Percentiles rank a stretch among this genome's conserved stretches.
Conservation (phyloP, 2,888 invertebrate species). For the Xestia xanthographa region DNA sequence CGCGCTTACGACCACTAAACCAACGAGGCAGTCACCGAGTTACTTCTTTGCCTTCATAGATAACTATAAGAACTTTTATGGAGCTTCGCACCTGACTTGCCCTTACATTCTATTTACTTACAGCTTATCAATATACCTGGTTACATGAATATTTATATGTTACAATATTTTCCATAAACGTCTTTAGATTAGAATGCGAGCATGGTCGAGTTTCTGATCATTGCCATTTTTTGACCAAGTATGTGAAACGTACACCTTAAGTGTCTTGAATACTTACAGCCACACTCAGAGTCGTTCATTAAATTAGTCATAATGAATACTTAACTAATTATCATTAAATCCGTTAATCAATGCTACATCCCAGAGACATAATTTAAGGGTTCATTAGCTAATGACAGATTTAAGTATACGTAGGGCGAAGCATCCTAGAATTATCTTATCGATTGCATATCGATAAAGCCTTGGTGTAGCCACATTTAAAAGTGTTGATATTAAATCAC, state of each 20-base stretch:
- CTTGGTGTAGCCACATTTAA: too few relatives aligned
- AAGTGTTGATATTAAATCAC: too few relatives aligned
- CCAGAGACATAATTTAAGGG: too few relatives aligned
- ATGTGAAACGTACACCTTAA: constrained; percentile 25
- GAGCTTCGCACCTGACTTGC: neutral
- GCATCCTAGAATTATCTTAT: too few relatives aligned
- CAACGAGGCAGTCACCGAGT: neutral
- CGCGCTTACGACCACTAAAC: neutral
- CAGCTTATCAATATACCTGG: neutral
- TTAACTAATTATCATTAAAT: too few relatives aligned
- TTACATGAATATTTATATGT: constrained; percentile 31
- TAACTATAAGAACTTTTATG: neutral
- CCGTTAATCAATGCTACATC: too few relatives aligned
- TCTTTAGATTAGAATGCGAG: constrained; percentile 34
- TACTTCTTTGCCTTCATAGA: neutral
- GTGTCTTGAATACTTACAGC: neutral
- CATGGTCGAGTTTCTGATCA: constrained; percentile 44
- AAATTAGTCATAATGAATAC: too few relatives aligned
- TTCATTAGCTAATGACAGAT: too few relatives aligned
- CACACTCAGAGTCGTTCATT: too few relatives aligned
- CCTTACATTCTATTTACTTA: neutral
- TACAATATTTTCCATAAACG: constrained; percentile 23
- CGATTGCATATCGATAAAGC: too few relatives aligned
- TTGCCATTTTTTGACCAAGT: constrained; percentile 24
- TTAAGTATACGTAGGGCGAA: too few relatives aligned